Evolutionary conservation across 2,113 vertebrate genomes (phyloP).

Genomic region (Candoia aspera): DNA sequence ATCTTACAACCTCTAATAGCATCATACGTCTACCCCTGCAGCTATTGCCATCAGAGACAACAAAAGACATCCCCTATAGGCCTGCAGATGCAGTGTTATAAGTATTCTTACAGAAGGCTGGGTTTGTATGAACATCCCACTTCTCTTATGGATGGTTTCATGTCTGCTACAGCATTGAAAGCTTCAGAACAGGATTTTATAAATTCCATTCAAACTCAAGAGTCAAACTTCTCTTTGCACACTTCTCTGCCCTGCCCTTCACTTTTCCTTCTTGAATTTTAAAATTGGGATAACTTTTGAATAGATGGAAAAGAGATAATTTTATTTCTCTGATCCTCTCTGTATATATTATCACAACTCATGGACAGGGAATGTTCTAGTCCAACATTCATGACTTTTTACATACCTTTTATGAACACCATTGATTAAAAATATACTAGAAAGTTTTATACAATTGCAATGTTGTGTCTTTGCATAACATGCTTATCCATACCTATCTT

Average conservation of each 20-base stretch:
- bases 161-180: not conserved
- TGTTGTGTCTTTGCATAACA: not conserved
- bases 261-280: not conserved
- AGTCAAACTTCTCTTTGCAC: not conserved
- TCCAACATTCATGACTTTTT: not conserved
- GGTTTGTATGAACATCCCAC: constrained; percentile 39
- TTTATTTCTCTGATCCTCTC: not conserved
- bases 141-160: constrained; percentile 21
- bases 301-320: not conserved
- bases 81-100: constrained; percentile 27
- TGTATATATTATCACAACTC: not conserved
- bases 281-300: not conserved
- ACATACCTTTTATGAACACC: not conserved
- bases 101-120: constrained; percentile 48
- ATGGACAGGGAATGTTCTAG: not conserved
- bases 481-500: not conserved
- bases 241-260: not conserved
- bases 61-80: constrained; percentile 44
- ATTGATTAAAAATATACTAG: not conserved
- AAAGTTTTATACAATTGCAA: not conserved
- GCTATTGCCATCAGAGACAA: constrained; percentile 32
- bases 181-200: constrained; percentile 14
- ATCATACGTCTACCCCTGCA: constrained; percentile 32
- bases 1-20: constrained; percentile 34
- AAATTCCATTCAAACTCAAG: constrained; percentile 1